Evolutionary conservation across 2,797 vertebrate genomes (phyloP), one percentile per base, ranked within the genome.

Genomic region (Lacerta viridis): DNA sequence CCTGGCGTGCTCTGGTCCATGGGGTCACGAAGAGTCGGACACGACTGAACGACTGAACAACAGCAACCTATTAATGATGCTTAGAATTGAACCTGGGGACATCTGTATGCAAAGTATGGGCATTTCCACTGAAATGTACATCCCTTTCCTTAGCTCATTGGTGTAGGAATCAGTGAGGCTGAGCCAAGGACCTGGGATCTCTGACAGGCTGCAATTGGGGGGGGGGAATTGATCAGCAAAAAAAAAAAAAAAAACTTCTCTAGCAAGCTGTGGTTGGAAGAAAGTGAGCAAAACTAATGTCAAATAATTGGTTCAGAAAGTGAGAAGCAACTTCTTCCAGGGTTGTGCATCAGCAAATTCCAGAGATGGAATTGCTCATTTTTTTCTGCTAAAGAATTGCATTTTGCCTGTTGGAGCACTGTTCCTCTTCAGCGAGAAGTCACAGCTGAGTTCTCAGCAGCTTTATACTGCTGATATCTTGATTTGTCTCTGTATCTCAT

Each of bases 301-400:
- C 87, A 84, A 61, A 74, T 72, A 71, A 20, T 25, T 76, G 69
- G 3, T 27, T 41, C 3, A 74, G 85, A 85, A 50, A 50, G 80
- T 23, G 46, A 89, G 74, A 23, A 83, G 7, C 4, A 85, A 89
- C 55, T 0, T 5, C 68, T 84, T 80, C 64, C 27, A 61, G 50
- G 5, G n/a, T 88, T 88, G 90, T 89, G 78, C 69, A 91, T 88
- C 90, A 87, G 80, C 0, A 89, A 2, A 79, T 20, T 85, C 18
- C 17, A 78, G 64, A 36, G 25, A 83, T 46, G 7, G 83, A 90
- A 80, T 59, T 71, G 8, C 68, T n/a, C 50, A 64, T 23, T 74
- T 71, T 72, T 74, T 71, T 72, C n/a, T 72, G n/a, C 5, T 36
- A 7, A 74, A 79, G 81, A n/a, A 66, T 43, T 78, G 36, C 39